Conservation (phyloP, 2,888 invertebrate species). For the Linnaemya vulpina region DNA sequence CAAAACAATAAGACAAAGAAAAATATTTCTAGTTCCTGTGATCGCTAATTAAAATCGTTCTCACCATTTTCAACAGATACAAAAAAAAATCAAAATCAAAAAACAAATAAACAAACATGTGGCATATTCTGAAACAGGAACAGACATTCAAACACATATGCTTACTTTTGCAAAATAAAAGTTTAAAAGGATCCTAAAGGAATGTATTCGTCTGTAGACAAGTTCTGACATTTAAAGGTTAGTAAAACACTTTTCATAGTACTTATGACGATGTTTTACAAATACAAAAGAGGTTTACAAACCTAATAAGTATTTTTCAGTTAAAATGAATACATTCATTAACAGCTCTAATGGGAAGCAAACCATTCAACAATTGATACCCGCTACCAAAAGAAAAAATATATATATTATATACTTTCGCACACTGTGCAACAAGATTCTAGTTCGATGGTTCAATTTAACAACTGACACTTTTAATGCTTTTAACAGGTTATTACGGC, state of each 20-base stretch:
- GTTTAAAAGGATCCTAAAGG: constrained; percentile 13
- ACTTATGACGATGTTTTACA: too few relatives aligned
- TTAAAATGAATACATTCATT: constrained; percentile 1
- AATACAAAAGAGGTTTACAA: not conserved
- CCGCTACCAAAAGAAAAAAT: not conserved
- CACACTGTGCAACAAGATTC: constrained; percentile 37
- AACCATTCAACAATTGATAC: constrained; percentile 20
- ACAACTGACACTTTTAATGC: constrained; percentile 69
- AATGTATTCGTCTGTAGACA: constrained; percentile 17
- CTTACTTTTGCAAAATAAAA: not conserved
- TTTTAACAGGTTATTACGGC: constrained; percentile 69
- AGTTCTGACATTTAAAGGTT: too few relatives aligned
- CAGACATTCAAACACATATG: constrained; percentile 34
- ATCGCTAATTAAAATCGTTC: constrained; percentile 73
- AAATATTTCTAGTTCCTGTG: constrained; percentile 68
- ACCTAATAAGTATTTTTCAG: not conserved
- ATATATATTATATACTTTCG: constrained; percentile 8
- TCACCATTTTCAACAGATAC: constrained; percentile 68
- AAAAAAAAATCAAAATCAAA: constrained; percentile 43
- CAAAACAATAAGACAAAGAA: constrained; percentile 10
- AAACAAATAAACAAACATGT: constrained; percentile 59
- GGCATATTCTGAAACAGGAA: constrained; percentile 36
- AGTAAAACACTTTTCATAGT: too few relatives aligned
- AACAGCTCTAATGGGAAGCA: not conserved
- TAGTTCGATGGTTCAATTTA: constrained; percentile 69